Conservation (phyloP, 2,888 invertebrate genomes). For the Agrotis puta region DNA sequence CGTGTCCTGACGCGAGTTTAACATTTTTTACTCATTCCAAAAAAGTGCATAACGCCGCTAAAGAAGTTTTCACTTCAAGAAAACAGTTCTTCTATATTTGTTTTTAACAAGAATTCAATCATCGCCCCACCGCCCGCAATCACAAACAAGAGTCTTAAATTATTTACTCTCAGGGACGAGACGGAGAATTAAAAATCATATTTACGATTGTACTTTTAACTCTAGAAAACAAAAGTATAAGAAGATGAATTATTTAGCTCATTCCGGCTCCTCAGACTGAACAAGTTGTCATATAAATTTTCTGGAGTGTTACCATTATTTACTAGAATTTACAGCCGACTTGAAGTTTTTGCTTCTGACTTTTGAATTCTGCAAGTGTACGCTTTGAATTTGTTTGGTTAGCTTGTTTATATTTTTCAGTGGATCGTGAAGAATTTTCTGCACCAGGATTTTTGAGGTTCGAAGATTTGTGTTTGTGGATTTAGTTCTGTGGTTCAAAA, state of each 20-base stretch:
- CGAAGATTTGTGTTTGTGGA: not conserved
- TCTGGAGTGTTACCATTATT: constrained; percentile 63
- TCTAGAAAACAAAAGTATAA: constrained; percentile 53
- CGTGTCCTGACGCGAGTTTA: too few species aligned
- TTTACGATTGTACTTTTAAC: constrained; percentile 66
- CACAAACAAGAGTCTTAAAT: constrained; percentile 32
- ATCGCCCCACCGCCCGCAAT: constrained; percentile 22
- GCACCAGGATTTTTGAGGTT: constrained; percentile 15
- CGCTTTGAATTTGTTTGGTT: constrained; percentile 56
- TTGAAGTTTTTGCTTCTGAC: constrained; percentile 61
- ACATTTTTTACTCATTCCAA: too few species aligned
- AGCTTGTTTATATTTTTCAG: constrained; percentile 45
- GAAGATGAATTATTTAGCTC: constrained; percentile 62
- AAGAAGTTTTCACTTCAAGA: too few species aligned
- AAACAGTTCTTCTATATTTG: not conserved
- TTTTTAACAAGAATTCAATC: constrained; percentile 28
- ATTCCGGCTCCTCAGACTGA: constrained; percentile 51
- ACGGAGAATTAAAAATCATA: constrained; percentile 61
- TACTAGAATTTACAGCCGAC: constrained; percentile 63
- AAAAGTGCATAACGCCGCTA: too few species aligned
- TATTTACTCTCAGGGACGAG: constrained; percentile 30
- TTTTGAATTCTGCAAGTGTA: constrained; percentile 60
- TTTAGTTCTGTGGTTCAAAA: not conserved
- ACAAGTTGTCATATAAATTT: constrained; percentile 68
- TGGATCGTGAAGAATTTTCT: constrained; percentile 30